These are phyloP conservation scores for Bradysia coprophila DNA, from an alignment of 1,140 invertebrate genomes.

Conservation along the genomic window DNA sequence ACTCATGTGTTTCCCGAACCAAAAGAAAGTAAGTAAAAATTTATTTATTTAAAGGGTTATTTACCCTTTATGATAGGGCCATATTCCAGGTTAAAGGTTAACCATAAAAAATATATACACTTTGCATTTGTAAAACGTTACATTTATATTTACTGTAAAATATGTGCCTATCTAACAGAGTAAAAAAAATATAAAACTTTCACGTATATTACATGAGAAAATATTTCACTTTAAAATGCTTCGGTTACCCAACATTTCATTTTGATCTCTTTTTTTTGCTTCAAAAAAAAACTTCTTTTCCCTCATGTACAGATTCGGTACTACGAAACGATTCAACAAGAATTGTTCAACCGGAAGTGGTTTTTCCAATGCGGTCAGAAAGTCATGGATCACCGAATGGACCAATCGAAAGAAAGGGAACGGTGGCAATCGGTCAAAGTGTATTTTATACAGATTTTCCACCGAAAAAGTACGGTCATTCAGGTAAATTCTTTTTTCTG, in stretches of 20 bases:
- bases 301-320: background rate
- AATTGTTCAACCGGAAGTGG: conserved; percentile 18
- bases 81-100: background rate
- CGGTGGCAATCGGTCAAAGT: conserved; percentile 22
- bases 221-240: no score
- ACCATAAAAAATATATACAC: background rate
- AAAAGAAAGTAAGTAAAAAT: conserved; percentile 21
- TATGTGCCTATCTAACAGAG: background rate
- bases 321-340: conserved; percentile 18
- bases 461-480: conserved; percentile 18
- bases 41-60: background rate
- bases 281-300: no score
- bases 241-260: no score
- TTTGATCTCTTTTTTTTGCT: no score
- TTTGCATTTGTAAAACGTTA: background rate
- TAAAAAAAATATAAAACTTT: background rate
- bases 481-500: no score
- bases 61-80: background rate
- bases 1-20: conserved; percentile 22
- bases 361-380: conserved; percentile 18
- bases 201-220: no score
- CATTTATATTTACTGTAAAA: background rate
- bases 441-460: conserved; percentile 23
- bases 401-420: conserved; percentile 13
- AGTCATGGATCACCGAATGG: conserved; percentile 7